Evolutionary conservation across 1,140 invertebrate genomes (phyloP).

Genomic region (Lithobius niger): DNA sequence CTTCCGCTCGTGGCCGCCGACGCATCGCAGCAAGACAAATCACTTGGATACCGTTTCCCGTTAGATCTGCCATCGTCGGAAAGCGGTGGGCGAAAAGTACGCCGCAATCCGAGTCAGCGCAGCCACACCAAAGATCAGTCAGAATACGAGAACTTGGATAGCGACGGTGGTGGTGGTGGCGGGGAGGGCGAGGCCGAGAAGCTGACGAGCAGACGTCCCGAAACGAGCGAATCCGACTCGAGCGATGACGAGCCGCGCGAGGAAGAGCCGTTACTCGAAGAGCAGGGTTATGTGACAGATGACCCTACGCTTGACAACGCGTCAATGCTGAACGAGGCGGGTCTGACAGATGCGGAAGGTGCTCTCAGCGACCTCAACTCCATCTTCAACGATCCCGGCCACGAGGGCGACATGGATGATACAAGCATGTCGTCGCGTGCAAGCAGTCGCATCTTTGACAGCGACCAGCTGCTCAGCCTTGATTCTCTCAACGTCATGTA

Average conservation of each 20-base stretch:
- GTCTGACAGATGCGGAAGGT: constrained; percentile 71
- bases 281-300: constrained; percentile 66
- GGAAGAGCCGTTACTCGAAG: constrained; percentile 39
- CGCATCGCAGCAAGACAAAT: not conserved
- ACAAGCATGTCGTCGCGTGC: constrained; percentile 61
- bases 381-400: constrained; percentile 47
- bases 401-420: constrained; percentile 37
- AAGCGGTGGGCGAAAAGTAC: not conserved
- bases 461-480: constrained; percentile 55
- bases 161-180: constrained; percentile 14
- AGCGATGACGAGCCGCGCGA: constrained; percentile 50
- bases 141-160: constrained; percentile 10
- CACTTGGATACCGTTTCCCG: constrained; percentile 5
- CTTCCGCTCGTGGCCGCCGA: constrained; percentile 7
- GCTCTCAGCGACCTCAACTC: constrained; percentile 72
- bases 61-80: constrained; percentile 4
- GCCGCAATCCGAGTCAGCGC: constrained; percentile 5
- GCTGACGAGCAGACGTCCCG: constrained; percentile 11
- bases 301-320: constrained; percentile 68
- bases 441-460: constrained; percentile 58
- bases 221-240: constrained; percentile 60
- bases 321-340: constrained; percentile 66
- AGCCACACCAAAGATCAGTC: constrained; percentile 5
- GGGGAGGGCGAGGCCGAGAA: constrained; percentile 1
- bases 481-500: constrained; percentile 66